phyloP scores from a whole-genome alignment of 2,113 vertebrate genomes.

The Calypte anna region DNA sequence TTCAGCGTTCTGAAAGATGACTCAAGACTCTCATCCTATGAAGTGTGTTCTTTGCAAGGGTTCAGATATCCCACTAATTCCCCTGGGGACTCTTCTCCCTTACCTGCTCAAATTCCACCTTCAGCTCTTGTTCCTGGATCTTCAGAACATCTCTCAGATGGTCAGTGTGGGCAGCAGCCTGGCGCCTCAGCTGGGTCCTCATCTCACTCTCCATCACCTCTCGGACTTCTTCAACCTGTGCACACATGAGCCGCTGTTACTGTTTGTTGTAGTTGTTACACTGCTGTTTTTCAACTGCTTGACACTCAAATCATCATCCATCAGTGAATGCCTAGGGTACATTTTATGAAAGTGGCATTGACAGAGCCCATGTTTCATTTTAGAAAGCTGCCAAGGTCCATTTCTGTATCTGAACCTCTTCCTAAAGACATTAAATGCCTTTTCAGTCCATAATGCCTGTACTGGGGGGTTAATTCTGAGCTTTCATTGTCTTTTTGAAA shows the following conservation, averaged over 20 bases:
- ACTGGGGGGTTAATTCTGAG: too few species aligned
- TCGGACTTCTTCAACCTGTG: constrained; percentile 87
- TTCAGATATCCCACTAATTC: not conserved
- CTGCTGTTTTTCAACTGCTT: accelerated
- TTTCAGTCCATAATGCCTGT: too few species aligned
- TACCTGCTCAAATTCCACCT: constrained; percentile 88
- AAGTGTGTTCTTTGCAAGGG: not conserved
- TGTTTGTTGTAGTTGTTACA: not conserved
- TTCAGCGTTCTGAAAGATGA: not conserved
- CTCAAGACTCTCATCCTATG: accelerated
- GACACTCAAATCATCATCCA: accelerated
- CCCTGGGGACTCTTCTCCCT: not conserved
- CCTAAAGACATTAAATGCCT: not conserved
- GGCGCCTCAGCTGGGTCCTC: constrained; percentile 95
- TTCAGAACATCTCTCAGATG: constrained; percentile 91
- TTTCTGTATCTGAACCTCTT: not conserved
- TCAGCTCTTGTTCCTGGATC: constrained; percentile 93
- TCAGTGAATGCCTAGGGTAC: accelerated
- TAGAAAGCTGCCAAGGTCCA: not conserved
- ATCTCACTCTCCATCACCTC: constrained; percentile 96
- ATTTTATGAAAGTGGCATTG: accelerated
- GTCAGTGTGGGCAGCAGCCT: constrained; percentile 94
- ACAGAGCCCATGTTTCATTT: not conserved
- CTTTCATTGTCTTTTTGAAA: not conserved
- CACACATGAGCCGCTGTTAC: not conserved